A percentile compares a stretch with the other conserved stretches of the same genome.
Evolutionary conservation across 2,113 vertebrate species (phyloP).

Genomic region (Sphaerodactylus townsendi): DNA sequence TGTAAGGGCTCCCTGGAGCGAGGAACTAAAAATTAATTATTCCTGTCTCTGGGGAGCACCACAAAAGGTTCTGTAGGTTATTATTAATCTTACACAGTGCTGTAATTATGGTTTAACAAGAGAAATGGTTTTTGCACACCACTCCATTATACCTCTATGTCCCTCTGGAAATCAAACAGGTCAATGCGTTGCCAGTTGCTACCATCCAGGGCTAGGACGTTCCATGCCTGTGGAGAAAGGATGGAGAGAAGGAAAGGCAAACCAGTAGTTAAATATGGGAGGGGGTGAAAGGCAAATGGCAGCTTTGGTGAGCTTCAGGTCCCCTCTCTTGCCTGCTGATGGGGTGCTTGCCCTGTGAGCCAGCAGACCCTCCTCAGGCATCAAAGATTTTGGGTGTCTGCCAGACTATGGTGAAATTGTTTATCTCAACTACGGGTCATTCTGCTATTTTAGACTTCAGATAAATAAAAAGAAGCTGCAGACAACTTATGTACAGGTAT

Average conservation of each 20-base stretch:
- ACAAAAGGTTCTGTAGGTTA: constrained; percentile 40
- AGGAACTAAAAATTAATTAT: constrained; percentile 53
- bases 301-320: neutral
- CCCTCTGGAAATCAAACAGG: constrained; percentile 98
- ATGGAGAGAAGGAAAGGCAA: constrained; percentile 30
- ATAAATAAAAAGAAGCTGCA: neutral
- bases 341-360: neutral
- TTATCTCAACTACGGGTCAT: neutral
- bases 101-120: constrained; percentile 68
- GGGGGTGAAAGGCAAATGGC: neutral
- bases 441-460: neutral
- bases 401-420: neutral
- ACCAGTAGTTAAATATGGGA: constrained; percentile 20
- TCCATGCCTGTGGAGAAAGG: constrained; percentile 87
- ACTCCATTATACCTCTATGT: constrained; percentile 90
- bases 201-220: constrained; percentile 96
- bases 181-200: constrained; percentile 99
- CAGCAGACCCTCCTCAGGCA: neutral
- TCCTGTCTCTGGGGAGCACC: constrained; percentile 49
- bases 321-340: neutral
- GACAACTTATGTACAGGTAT: neutral
- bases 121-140: constrained; percentile 60
- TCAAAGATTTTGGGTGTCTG: neutral
- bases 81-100: constrained; percentile 39
- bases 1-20: constrained; percentile 40